Percentiles rank a stretch among this genome's conserved stretches.
Evolutionary conservation across 2,797 vertebrate species (phyloP).

Genomic region (Sebastes paucispinis): DNA sequence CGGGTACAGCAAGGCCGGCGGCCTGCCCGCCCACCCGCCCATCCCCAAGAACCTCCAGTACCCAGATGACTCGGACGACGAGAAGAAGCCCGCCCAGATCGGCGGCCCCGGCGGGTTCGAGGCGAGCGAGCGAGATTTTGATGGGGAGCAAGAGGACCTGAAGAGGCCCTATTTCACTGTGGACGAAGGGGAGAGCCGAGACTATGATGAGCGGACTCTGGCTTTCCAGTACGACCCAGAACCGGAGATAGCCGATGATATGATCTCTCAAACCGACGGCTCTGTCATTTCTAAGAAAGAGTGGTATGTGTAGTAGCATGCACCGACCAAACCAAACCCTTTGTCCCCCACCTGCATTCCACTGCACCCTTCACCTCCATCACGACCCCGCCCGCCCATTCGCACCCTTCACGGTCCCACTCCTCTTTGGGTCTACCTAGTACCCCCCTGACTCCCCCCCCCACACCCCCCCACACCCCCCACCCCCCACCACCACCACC

Average conservation of each 20-base stretch:
- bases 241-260: conserved; percentile 93
- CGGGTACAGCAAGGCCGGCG: conserved; percentile 94
- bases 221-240: conserved; percentile 96
- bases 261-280: conserved; percentile 98
- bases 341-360: conserved; percentile 59
- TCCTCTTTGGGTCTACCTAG: conserved; percentile 24
- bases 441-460: neutral
- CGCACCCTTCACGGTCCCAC: conserved; percentile 42
- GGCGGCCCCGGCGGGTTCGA: conserved; percentile 86
- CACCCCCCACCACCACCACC: neutral
- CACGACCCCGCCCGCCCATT: conserved; percentile 54
- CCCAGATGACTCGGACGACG: conserved; percentile 95
- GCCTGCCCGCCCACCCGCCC: conserved; percentile 89
- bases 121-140: conserved; percentile 89
- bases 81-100: conserved; percentile 93
- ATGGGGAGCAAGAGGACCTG: conserved; percentile 87
- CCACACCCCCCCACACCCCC: no score
- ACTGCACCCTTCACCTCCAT: conserved; percentile 62
- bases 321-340: conserved; percentile 61
- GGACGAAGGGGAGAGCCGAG: conserved; percentile 91
- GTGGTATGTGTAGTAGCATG: conserved; percentile 95
- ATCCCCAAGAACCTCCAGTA: conserved; percentile 97
- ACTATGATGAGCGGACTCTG: conserved; percentile 94
- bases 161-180: conserved; percentile 99
- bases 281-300: conserved; percentile 99